A percentile compares a stretch with the other conserved stretches of the same genome.
phyloP scores from a whole-genome alignment of 2,113 vertebrate species.

The Mirounga angustirostris region DNA sequence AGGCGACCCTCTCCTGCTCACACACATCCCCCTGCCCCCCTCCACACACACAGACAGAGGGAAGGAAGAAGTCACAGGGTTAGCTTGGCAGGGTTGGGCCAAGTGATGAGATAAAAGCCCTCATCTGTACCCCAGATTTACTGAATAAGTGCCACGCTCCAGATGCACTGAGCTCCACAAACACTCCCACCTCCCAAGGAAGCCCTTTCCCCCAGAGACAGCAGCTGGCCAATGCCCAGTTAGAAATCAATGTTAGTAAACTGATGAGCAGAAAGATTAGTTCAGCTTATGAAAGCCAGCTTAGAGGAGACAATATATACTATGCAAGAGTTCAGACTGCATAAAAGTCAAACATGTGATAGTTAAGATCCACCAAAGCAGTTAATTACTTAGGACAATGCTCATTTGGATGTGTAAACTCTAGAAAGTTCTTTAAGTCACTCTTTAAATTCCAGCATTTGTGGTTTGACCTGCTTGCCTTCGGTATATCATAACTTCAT shows the following conservation, averaged over 20 bases:
- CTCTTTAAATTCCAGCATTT: conserved; percentile 50
- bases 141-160: not conserved
- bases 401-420: conserved; percentile 43
- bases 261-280: conserved; percentile 47
- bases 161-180: conserved; percentile 8
- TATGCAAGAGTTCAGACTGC: conserved; percentile 49
- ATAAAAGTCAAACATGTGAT: conserved; percentile 1
- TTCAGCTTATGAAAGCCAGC: conserved; percentile 27
- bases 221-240: not conserved
- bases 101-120: not conserved
- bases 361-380: conserved; percentile 40
- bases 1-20: not conserved
- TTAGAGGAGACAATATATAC: not conserved
- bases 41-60: not conserved
- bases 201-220: conserved; percentile 38
- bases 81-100: not conserved
- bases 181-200: conserved; percentile 22
- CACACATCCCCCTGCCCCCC: no score
- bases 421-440: conserved; percentile 45
- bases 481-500: not conserved
- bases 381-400: conserved; percentile 44
- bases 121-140: not conserved
- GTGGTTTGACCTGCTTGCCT: conserved; percentile 26
- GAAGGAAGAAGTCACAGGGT: not conserved
- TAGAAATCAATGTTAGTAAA: conserved; percentile 58